Evolutionary conservation across 2,797 vertebrate genomes (phyloP).

Genomic region (Platyrinchus mystaceus): DNA sequence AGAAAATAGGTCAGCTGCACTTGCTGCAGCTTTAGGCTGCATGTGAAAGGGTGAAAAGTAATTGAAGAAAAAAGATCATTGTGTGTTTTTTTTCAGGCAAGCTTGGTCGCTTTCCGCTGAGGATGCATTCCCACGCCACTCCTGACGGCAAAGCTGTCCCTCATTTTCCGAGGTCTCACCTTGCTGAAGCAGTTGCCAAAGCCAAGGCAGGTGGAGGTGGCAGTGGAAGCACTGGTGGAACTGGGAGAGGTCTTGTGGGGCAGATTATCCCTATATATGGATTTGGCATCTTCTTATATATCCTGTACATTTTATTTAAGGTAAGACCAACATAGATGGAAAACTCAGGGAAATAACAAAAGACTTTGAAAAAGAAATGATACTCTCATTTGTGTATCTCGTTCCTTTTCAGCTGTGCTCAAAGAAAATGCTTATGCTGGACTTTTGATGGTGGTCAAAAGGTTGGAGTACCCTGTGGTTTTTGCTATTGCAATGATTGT

Average conservation of each 20-base stretch:
- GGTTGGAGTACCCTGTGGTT: not conserved
- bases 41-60: not conserved
- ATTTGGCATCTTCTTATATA: constrained; percentile 94
- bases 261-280: constrained; percentile 95
- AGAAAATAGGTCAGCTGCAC: not conserved
- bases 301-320: constrained; percentile 94
- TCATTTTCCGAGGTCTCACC: constrained; percentile 78
- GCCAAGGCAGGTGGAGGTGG: constrained; percentile 78
- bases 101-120: constrained; percentile 80
- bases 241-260: constrained; percentile 84
- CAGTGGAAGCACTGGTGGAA: constrained; percentile 61
- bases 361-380: rapidly evolving
- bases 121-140: constrained; percentile 74
- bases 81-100: constrained; percentile 78
- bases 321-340: constrained; percentile 69
- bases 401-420: not conserved
- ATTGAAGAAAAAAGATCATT: not conserved
- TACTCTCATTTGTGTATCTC: not conserved
- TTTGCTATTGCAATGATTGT: not conserved
- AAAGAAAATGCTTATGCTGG: not conserved
- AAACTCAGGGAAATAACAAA: not conserved
- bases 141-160: constrained; percentile 72
- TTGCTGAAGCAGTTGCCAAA: constrained; percentile 82
- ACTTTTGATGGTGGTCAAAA: not conserved
- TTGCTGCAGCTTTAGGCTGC: not conserved